These are phyloP conservation scores for Dendrocopos noguchii DNA, from an alignment of 2,113 vertebrate genomes.

Conservation along the genomic window DNA sequence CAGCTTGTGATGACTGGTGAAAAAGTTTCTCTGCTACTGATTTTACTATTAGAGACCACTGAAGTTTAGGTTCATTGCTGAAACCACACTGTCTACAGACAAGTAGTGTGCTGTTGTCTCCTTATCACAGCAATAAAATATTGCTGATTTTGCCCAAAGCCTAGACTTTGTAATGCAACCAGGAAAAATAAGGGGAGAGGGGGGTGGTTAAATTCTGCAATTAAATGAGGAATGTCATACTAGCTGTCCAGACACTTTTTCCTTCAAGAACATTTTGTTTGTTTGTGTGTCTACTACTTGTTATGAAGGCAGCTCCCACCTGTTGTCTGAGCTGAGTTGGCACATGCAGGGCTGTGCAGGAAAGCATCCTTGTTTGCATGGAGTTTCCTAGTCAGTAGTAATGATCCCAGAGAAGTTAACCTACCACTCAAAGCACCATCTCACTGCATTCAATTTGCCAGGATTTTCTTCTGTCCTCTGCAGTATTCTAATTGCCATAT, in stretches of 20 bases:
- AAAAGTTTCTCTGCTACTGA: not conserved
- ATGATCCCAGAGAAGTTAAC: not conserved
- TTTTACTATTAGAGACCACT: not conserved
- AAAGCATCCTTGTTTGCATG: not conserved
- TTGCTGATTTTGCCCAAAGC: not conserved
- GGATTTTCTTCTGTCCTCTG: not conserved
- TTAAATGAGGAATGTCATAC: not conserved
- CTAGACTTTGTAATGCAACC: not conserved
- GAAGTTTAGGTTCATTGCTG: not conserved
- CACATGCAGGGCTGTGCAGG: not conserved
- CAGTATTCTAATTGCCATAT: not conserved
- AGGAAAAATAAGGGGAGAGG: not conserved
- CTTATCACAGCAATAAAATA: not conserved
- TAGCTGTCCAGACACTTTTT: not conserved
- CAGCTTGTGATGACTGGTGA: not conserved
- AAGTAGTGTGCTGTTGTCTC: not conserved
- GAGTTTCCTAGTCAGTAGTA: not conserved
- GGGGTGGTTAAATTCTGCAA: not conserved
- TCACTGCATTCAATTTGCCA: not conserved
- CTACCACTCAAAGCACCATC: not conserved
- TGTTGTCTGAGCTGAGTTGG: not conserved
- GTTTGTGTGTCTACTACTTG: not conserved
- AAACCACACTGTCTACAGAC: not conserved
- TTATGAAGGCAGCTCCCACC: not conserved
- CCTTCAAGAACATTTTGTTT: fast-evolving